A percentile compares a stretch with the other conserved stretches of the same genome.
phyloP scores from a whole-genome alignment of 30 jellyfish, hydroid and myxozoan genomes.

The Aurelia coerulea region DNA sequence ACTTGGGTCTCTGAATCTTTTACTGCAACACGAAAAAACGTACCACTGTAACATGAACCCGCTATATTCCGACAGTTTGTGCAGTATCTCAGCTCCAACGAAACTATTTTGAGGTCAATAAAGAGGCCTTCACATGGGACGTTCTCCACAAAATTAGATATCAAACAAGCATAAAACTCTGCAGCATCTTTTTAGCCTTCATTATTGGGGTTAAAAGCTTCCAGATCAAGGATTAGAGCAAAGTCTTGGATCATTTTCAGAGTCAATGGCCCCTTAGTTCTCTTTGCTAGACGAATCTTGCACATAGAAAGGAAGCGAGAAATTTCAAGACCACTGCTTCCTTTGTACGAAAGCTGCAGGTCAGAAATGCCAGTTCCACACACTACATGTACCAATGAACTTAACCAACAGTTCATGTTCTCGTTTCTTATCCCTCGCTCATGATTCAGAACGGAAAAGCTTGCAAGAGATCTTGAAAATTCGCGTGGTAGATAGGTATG shows the following conservation, averaged over 20 bases:
- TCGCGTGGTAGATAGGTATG: not conserved
- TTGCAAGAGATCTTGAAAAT: not conserved
- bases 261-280: not conserved
- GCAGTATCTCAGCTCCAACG: constrained; percentile 9
- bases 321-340: not conserved
- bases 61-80: not conserved
- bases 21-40: not conserved
- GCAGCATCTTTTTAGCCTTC: constrained; percentile 13
- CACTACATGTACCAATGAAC: constrained; percentile 3
- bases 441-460: not conserved
- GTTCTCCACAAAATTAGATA: not conserved
- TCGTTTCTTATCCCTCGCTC: not conserved
- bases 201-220: not conserved
- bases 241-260: constrained; percentile 5
- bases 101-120: not conserved
- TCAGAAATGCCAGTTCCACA: constrained; percentile 28
- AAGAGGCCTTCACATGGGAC: not conserved
- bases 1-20: not conserved
- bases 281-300: not conserved
- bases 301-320: not conserved
- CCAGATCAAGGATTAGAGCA: not conserved
- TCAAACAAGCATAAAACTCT: not conserved
- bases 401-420: constrained; percentile 15
- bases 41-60: not conserved
- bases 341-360: not conserved